Percentiles rank a stretch among this genome's conserved stretches.
Conservation (phyloP, 2,888 invertebrate genomes). For the Craniophora ligustri region DNA sequence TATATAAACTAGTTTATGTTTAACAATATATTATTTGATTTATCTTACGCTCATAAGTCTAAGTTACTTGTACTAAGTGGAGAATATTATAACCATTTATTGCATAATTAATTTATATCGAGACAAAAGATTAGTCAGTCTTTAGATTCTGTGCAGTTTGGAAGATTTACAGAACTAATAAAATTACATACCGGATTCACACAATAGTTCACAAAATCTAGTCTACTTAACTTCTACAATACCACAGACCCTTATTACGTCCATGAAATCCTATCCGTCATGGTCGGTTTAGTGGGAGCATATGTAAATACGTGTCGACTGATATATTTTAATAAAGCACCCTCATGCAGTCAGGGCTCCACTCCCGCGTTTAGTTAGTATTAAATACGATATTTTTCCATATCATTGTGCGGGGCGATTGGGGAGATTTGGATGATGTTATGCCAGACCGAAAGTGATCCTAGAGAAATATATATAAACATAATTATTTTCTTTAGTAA, state of each 20-base stretch:
- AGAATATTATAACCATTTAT: too few species aligned
- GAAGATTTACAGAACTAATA: too few species aligned
- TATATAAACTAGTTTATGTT: too few species aligned
- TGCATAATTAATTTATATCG: too few species aligned
- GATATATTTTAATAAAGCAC: constrained; percentile 80
- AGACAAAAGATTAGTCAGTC: too few species aligned
- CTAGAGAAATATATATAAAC: too few species aligned
- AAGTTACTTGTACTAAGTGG: too few species aligned
- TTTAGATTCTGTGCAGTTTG: too few species aligned
- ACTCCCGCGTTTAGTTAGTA: constrained; percentile 75
- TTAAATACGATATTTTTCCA: constrained; percentile 87
- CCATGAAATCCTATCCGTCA: constrained; percentile 55
- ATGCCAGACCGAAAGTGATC: constrained; percentile 59
- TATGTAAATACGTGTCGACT: constrained; percentile 76
- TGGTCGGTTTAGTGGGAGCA: constrained; percentile 55
- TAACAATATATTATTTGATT: too few species aligned
- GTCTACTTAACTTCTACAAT: neutral
- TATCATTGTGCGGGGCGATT: constrained; percentile 75
- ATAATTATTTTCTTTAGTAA: too few species aligned
- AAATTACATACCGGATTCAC: too few species aligned
- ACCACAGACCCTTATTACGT: constrained; percentile 30
- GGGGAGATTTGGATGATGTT: constrained; percentile 65
- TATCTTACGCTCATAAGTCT: too few species aligned
- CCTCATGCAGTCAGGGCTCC: constrained; percentile 59
- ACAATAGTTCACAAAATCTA: neutral